phyloP scores from a whole-genome alignment of 2,113 vertebrate species.

The Rhea pennata region DNA sequence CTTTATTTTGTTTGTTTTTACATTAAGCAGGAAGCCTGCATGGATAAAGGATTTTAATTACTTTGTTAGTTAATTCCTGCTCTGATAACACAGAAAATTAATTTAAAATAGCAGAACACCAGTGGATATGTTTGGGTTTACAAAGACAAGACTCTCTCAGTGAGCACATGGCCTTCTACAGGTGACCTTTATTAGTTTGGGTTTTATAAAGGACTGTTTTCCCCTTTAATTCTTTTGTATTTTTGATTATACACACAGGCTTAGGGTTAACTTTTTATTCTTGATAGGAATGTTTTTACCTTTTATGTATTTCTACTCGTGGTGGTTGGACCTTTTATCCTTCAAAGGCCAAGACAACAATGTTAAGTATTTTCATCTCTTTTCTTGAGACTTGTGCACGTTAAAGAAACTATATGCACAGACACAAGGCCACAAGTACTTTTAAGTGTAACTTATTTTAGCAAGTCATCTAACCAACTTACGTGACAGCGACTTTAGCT shows the following conservation, averaged over 20 bases:
- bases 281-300: neutral
- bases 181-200: neutral
- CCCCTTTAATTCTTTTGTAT: neutral
- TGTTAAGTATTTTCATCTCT: neutral
- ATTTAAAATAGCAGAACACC: neutral
- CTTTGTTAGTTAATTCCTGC: neutral
- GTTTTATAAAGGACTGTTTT: neutral
- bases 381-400: neutral
- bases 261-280: neutral
- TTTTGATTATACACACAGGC: neutral
- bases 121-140: neutral
- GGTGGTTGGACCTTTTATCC: neutral
- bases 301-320: neutral
- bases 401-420: neutral
- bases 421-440: neutral
- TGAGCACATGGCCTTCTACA: neutral
- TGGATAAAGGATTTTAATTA: neutral
- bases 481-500: neutral
- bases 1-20: neutral
- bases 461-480: neutral
- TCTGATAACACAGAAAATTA: neutral
- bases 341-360: neutral
- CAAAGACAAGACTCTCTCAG: neutral
- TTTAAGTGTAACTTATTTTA: neutral
- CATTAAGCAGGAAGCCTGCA: neutral